Percentiles rank a stretch among this genome's conserved stretches.
Evolutionary conservation across 1,140 invertebrate species (phyloP).

Genomic region (Calephelis nemesis): DNA sequence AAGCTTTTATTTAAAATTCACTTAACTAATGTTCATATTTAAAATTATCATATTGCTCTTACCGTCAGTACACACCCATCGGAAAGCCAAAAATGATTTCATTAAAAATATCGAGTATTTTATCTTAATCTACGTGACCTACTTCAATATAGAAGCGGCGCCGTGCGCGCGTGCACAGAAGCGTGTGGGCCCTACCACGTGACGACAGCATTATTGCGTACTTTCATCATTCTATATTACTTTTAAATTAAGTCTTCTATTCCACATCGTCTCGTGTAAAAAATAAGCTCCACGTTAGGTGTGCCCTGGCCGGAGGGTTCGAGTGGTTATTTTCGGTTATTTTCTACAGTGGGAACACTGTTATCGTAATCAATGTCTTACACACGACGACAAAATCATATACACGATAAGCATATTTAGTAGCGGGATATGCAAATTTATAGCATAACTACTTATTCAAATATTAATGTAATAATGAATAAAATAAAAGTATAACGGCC

Average conservation of each 20-base stretch:
- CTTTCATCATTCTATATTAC: background rate
- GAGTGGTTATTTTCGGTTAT: no score
- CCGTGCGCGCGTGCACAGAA: background rate
- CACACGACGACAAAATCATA: no score
- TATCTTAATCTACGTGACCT: slow-evolving; percentile 13
- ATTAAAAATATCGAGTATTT: slow-evolving; percentile 4
- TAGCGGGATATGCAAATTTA: no score
- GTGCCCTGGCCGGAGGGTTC: background rate
- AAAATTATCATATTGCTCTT: slow-evolving; percentile 7
- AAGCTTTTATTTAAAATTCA: slow-evolving; percentile 26
- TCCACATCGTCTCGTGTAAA: background rate
- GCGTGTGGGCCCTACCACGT: background rate
- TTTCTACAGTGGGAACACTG: no score
- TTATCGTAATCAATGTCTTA: no score
- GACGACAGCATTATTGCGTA: background rate
- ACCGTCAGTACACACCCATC: slow-evolving; percentile 2
- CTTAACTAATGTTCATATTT: slow-evolving; percentile 19
- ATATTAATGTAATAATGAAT: no score
- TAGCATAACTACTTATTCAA: no score
- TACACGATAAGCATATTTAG: no score
- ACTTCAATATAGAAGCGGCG: background rate
- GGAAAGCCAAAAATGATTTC: background rate
- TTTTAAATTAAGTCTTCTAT: background rate
- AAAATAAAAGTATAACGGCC: no score
- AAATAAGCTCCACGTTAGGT: background rate